These are phyloP conservation scores for Callocephalon fimbriatum DNA, from an alignment of 2,113 vertebrate genomes.

Conservation along the genomic window DNA sequence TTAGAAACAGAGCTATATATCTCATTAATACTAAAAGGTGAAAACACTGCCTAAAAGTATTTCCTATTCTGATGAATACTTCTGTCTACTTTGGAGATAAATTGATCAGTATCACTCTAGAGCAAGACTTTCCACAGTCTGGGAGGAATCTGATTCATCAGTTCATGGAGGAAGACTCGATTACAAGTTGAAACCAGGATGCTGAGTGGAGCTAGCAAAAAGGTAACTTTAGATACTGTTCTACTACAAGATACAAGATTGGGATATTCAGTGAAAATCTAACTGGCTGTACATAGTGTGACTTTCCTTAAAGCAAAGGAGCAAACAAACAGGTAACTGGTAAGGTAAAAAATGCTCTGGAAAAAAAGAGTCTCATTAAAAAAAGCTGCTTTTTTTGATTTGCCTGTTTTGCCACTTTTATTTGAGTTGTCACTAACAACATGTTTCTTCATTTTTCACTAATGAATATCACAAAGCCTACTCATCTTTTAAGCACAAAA, in stretches of 20 bases:
- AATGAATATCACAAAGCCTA: not conserved
- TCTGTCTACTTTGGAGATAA: not conserved
- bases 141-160: not conserved
- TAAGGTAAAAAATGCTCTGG: not conserved
- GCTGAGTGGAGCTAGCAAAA: not conserved
- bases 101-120: not conserved
- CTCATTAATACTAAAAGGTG: not conserved
- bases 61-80: not conserved
- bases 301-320: not conserved
- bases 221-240: not conserved
- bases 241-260: not conserved
- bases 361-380: fast-evolving
- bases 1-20: too few relatives aligned
- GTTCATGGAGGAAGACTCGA: not conserved
- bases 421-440: not conserved
- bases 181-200: not conserved
- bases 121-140: not conserved
- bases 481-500: not conserved
- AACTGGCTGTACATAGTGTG: fast-evolving
- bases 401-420: not conserved
- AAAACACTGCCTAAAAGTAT: not conserved
- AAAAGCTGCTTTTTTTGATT: not conserved
- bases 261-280: not conserved
- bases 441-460: not conserved
- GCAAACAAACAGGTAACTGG: not conserved